Evolutionary conservation across 2,888 invertebrate genomes (phyloP), one percentile per base, ranked within the genome.

Genomic region (Heteromyza rotundicornis): DNA sequence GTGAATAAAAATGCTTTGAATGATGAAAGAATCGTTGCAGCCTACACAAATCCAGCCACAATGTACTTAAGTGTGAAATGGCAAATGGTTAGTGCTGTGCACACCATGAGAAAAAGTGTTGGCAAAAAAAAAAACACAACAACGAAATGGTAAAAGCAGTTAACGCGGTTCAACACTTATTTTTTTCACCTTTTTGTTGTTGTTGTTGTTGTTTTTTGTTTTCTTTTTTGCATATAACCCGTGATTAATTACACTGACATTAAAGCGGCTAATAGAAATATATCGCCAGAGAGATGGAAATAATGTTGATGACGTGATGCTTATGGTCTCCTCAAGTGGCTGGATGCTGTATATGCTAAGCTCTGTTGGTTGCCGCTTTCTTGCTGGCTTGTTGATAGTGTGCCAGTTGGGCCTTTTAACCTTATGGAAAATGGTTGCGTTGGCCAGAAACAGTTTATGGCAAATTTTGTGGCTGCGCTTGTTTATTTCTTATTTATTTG

Each of bases 231-330:
- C n/a, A n/a, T n/a, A n/a, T n/a, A n/a, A n/a, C 32, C 59, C 64
- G 69, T 75, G 74, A 75, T 76, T 76, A 75, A 75, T 75, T 70
- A 75, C 68, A 69, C 73, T 71, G 74, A 70, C 75, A 76, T 76
- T 74, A 75, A 74, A 73, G 69, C 73, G 74, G 71, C 73, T 76
- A 75, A 76, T 76, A 75, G 75, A 75, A 75, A 75, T 74, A 73
- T 73, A 73, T 73, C 73, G 75, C 74, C 72, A 73, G 72, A 72
- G 72, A 72, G 74, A 65, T 73, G 72, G 70, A 76, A 72, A 74
- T 70, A 70, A 67, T 74, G 74, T 74, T 74, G 74, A 74, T 75
- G 74, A 75, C 70, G 67, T 74, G 75, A 74, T 74, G 74, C 69
- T 67, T 70, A 67, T 55, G 57, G 60, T 69, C 20, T 51, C 2